Evolutionary conservation across 2,797 vertebrate species (phyloP), one percentile per base, ranked within the genome.

Genomic region (Microchirus variegatus): DNA sequence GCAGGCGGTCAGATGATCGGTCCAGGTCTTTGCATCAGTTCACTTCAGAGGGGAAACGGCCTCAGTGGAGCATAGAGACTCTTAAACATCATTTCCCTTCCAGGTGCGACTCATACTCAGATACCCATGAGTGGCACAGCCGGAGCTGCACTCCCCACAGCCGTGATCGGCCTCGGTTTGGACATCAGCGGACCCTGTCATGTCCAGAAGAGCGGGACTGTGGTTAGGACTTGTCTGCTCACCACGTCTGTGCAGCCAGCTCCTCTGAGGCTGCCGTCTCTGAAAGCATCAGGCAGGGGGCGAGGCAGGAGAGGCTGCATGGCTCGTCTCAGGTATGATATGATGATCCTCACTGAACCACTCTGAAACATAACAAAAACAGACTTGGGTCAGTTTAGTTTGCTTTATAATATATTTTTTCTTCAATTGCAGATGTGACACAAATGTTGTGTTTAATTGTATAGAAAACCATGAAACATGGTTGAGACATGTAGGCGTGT

Each of bases 291-390:
- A 16, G 60, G 70, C 59, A 73, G 58, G 58, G 77, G 73, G 8
- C 67, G 74, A 8, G 67, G 56, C 47, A 80, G 73, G 51, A 65
- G 49, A 37, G 78, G 81, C 67, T 52, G 85, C 68, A 35, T 65
- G 53, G 57, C 80, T 18, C 82, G 71, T 12, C 81, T 90, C 77
- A 91, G 90, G 93, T 93, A 73, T 63, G 54, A 51, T 93, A 73
- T 63, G 54, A 51, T 16, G 9, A 22, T 22, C 38, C 9, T 12
- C 10, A 8, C 4, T 22, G 22, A 22, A 31, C 7, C 31, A 8
- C 31, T 4, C 3, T 31, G 3, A 31, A 31, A 31, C 31, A 31
- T 31, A 22, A 22, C 22, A 22, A 22, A 22, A 22, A 22, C 22
- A 22, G 5, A 31, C 1, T 0, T 7, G 8, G 31, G 5, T 31